Base-by-base conservation (phyloP, 2,888 invertebrate species). In the Spilarctia lutea region DNA sequence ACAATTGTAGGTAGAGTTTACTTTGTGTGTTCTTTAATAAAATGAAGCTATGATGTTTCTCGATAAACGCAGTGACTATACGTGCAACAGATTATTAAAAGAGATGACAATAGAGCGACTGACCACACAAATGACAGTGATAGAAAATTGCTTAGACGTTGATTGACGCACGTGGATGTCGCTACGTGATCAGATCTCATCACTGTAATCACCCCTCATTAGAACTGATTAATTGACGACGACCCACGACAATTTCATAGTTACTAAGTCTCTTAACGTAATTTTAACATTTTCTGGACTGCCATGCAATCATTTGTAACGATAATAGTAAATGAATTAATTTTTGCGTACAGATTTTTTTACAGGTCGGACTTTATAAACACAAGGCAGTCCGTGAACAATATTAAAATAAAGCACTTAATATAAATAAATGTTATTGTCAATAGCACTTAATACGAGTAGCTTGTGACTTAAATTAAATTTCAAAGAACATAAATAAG, bases 81-180 rank as follows among this genome's bases (percentile, higher is more conserved):
- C 45, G 18, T 7, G 27, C 3, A 56, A 60, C 27, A 30, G 11
- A n/a, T 65, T 45, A 65, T 72, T 66, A 66, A 52, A 20, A 11
- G 18, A 39, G 48, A 42, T 72, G 65, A 72, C 63, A 63, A 63
- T 65, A 52, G 8, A 42, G 35, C 67, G 56, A 30, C 35, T 72
- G 16, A 18, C n/a, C 45, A 33, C 45, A 30, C 42, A 65, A 72
- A 33, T 30, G 65, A 27, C 42, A 69, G 27, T 48, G 68, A 27
- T n/a, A 69, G 68, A 65, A 65, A 73, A 65, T 69, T 35, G 24
- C 30, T 33, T 52, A 52, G 10, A 65, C 20, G 39, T 52, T 4
- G 33, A 24, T 10, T 11, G 42, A 35, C 10, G 72, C 75, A 75
- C 75, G 70, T 73, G 75, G 67, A 48, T 24, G 42, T 56, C 8